Base-by-base conservation (phyloP, 1,140 invertebrate genomes). In the Hydropsyche tenuis region DNA sequence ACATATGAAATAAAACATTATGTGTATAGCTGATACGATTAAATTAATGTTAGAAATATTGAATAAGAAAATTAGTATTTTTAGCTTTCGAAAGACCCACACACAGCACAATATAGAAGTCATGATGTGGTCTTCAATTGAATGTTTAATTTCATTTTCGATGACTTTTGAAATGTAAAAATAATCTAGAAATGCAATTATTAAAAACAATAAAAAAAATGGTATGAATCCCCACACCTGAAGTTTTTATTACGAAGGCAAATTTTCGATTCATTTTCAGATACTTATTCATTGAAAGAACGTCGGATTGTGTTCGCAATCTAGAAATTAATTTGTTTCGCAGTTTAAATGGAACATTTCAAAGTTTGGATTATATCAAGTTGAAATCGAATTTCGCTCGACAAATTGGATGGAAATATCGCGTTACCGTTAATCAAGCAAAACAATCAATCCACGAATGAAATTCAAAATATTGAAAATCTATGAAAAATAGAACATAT, bases 131-230 rank as follows among this genome's bases (percentile, higher is more conserved):
- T 60, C 16, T 56, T 56, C 14, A 14, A 48, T 60, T 60, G 6
- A 53, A 53, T 53, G 23, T 60, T 60, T 27, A 23, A 20, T 60
- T 60, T 60, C 56, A 25, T 60, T 60, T 60, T 60, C 23, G 23
- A 60, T 25, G 56, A 25, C 18, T 60, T 27, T 53, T 53, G 7
- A 23, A 60, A 60, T 60, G 56, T 60, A 60, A 25, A 60, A 27
- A 60, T 60, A 60, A 60, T 2, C 20, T 60, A 60, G 56, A 60
- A 27, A 60, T 60, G 56, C 56, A 60, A 60, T 60, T 60, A 60
- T 27, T 18, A 60, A 25, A 60, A 60, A 60, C 7, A 60, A 37
- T 37, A 37, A 37, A 60, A 60, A 53, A 53, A 60, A 60, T 25
- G 30, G 30, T 37, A 37, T 37, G 30, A 37, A 37, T 37, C 30